Base-by-base conservation (phyloP, 2,797 vertebrate genomes). In the Syngnathus acus region DNA sequence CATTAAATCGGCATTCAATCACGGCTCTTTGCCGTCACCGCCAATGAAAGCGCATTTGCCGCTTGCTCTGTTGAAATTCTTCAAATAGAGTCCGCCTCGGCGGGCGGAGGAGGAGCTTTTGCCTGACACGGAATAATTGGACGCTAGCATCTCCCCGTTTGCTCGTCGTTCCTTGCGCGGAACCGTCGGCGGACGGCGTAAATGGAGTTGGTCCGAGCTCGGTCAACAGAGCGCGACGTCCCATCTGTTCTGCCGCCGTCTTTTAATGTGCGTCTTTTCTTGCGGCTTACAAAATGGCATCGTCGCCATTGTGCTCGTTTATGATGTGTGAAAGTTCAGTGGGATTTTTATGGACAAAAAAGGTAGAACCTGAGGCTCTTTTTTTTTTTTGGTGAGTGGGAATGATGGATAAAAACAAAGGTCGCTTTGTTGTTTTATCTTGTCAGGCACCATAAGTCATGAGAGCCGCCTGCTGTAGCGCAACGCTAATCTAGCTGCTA, bases 371-470 rank as follows among this genome's bases (percentile, higher is more conserved):
- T 13, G 21, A 61, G 10, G 59, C n/a, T 61, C 54, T n/a, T 6
- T 50, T 50, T 50, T 7, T n/a, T 50, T 50, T 74, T 72, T 58
- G 40, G 53, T 71, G 72, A 67, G 65, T 4, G 19, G 64, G 83
- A 89, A 91, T 81, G 74, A 82, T 77, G 84, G 79, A 88, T 90
- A 86, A 89, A 89, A 88, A 55, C 62, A 84, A 92, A 91, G 88
- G 89, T 88, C 88, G 88, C 16, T 8, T 62, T 62, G 40, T 45
- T 26, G 60, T 6, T 45, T 62, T 62, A 45, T 45, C n/a, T 65
- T 69, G 78, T 86, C 79, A 85, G 69, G 78, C 67, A 64, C 74
- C 73, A 80, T 85, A 75, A 78, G 71, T 75, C 74, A 63, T 80
- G 79, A 82, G 75, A 67, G 83, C 66, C 68, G 4, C 19, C 7